Base-by-base conservation (phyloP, 2,888 invertebrate genomes). In the Microplitis deprimator region DNA sequence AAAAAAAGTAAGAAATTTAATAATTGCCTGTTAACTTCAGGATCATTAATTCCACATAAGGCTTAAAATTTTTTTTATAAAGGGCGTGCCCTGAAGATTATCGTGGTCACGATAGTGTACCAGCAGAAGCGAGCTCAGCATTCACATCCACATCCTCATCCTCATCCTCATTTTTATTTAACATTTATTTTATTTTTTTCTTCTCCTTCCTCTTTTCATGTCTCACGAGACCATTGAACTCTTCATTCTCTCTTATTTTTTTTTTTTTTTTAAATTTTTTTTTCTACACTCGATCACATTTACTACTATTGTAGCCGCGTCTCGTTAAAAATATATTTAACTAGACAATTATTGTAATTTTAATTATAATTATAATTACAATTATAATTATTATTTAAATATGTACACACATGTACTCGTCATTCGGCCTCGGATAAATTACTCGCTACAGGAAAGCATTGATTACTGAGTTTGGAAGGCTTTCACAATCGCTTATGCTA, bases 401-500 rank as follows among this genome's bases (percentile, higher is more conserved):
- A 4, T 72, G 69, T 61, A 70, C 73, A 59, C 64, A 70, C 68
- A 40, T n/a, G 67, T 73, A n/a, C 64, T 16, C 69, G 62, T 41
- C 50, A 40, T 50, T 71, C 8, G 29, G 29, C 29, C 29, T 29
- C 29, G 29, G 29, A 29, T 29, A 29, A 29, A 3, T 29, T 29
- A 29, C 29, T 29, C 29, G 29, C 29, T 83, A 84, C 80, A 84
- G 85, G 82, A 87, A 86, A 87, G 83, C 85, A 84, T 84, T 79
- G 83, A 83, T 85, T 83, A 82, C 81, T 79, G 81, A 81, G 79
- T 29, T 29, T 85, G 84, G 84, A 86, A 86, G 50, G 68, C 68
- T 71, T 82, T 82, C 81, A 73, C 73, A 64, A 10, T 29, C 29
- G 29, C 50, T 13, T 50, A 50, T 13, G 50, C 50, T 50, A 50